phyloP scores from a whole-genome alignment of 2,888 invertebrate genomes.

The Gymnocheta viridis region DNA sequence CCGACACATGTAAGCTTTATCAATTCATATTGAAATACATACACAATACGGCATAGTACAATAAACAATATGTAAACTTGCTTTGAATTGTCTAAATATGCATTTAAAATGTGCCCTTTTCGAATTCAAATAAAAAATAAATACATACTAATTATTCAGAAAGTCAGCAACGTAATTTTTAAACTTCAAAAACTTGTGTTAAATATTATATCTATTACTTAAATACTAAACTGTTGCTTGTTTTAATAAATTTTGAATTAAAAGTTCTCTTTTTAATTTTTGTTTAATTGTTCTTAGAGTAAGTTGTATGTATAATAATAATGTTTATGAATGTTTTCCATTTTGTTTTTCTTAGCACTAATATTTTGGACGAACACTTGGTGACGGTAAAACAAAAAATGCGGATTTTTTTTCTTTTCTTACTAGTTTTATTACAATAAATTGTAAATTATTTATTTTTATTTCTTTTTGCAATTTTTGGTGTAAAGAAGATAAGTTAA shows the following conservation, averaged over 20 bases:
- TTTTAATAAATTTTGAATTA: background rate
- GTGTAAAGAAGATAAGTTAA: conserved; percentile 45
- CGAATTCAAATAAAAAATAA: too few relatives aligned
- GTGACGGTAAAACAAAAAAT: conserved; percentile 64
- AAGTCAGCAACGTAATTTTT: background rate
- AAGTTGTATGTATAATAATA: background rate
- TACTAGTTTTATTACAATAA: conserved; percentile 45
- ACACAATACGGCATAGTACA: too few relatives aligned
- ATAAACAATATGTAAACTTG: too few relatives aligned
- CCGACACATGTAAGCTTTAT: too few relatives aligned
- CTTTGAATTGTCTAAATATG: too few relatives aligned
- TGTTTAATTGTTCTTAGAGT: background rate
- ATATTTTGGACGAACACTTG: conserved; percentile 68
- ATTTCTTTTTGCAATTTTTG: conserved; percentile 39
- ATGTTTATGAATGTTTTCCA: conserved; percentile 11
- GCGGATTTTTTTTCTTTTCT: conserved; percentile 39
- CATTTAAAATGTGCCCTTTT: too few relatives aligned
- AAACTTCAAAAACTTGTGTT: background rate
- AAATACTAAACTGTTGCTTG: background rate
- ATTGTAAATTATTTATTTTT: conserved; percentile 47
- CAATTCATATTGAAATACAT: too few relatives aligned
- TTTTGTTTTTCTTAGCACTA: conserved; percentile 42
- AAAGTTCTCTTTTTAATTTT: background rate
- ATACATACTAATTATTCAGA: background rate
- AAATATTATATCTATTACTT: background rate